Evolutionary conservation across 1,140 invertebrate species (phyloP).

Genomic region (Monomorium pharaonis): DNA sequence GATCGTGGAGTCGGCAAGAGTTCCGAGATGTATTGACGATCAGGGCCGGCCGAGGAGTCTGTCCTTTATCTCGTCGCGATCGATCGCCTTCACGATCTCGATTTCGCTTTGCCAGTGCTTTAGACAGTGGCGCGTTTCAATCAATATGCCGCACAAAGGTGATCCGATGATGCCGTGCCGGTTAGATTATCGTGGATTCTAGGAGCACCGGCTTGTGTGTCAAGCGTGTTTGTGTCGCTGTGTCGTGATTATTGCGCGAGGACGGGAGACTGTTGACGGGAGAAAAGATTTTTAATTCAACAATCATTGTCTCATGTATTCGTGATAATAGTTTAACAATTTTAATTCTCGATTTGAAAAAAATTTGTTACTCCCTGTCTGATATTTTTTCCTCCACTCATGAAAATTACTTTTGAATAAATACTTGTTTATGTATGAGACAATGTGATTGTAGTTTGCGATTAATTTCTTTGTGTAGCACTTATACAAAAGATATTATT

Average conservation of each 20-base stretch:
- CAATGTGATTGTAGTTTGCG: no score
- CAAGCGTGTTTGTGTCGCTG: background rate
- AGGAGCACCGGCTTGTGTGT: background rate
- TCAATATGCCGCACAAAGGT: background rate
- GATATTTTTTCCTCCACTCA: no score
- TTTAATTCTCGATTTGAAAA: no score
- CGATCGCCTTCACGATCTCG: background rate
- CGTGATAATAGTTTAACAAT: no score
- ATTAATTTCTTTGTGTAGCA: background rate
- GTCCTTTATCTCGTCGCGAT: conserved; percentile 31
- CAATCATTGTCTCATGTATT: no score
- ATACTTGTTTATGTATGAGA: no score
- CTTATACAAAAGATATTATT: background rate
- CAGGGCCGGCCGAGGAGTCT: background rate
- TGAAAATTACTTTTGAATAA: no score
- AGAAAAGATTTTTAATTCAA: no score
- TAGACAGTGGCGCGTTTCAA: background rate
- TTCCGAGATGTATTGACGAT: conserved; percentile 1
- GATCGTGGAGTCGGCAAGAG: conserved; percentile 48
- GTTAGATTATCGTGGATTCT: background rate
- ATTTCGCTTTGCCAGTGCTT: background rate
- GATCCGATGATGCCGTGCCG: background rate
- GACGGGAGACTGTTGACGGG: background rate
- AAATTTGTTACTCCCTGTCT: no score
- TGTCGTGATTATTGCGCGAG: background rate